Conservation (phyloP, 2,797 vertebrate species). For the Sebastes variabilis region DNA sequence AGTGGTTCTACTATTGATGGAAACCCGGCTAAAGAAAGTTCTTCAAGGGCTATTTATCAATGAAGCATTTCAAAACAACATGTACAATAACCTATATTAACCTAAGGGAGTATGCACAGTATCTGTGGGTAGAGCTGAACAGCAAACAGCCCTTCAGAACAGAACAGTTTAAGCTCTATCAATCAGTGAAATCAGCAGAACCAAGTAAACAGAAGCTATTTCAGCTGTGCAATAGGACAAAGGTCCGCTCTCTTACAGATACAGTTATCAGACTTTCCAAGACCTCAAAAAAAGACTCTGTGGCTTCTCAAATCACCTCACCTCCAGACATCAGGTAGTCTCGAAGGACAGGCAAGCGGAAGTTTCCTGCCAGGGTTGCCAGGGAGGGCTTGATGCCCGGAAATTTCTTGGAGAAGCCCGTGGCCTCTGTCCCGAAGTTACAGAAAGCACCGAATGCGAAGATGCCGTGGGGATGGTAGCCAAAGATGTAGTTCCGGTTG, state of each 20-base stretch:
- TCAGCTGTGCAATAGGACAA: constrained; percentile 63
- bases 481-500: constrained; percentile 96
- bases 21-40: background rate
- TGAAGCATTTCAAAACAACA: background rate
- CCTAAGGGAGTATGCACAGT: background rate
- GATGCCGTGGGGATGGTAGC: constrained; percentile 97
- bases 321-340: constrained; percentile 99
- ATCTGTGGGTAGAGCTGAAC: constrained; percentile 23
- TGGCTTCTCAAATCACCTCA: constrained; percentile 68
- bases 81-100: constrained; percentile 9
- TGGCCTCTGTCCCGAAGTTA: constrained; percentile 97
- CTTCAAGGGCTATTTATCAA: background rate
- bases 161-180: constrained; percentile 15
- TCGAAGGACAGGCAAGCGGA: constrained; percentile 91
- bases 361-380: constrained; percentile 95
- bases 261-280: constrained; percentile 22
- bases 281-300: background rate
- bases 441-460: constrained; percentile 96
- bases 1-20: too few species aligned
- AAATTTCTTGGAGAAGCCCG: constrained; percentile 93
- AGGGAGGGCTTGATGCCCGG: constrained; percentile 93
- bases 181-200: constrained; percentile 52
- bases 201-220: constrained; percentile 47
- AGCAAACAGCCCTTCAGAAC: constrained; percentile 32
- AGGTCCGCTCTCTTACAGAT: constrained; percentile 61